Conservation (phyloP, 2,113 vertebrate genomes). For the Tympanuchus pallidicinctus region DNA sequence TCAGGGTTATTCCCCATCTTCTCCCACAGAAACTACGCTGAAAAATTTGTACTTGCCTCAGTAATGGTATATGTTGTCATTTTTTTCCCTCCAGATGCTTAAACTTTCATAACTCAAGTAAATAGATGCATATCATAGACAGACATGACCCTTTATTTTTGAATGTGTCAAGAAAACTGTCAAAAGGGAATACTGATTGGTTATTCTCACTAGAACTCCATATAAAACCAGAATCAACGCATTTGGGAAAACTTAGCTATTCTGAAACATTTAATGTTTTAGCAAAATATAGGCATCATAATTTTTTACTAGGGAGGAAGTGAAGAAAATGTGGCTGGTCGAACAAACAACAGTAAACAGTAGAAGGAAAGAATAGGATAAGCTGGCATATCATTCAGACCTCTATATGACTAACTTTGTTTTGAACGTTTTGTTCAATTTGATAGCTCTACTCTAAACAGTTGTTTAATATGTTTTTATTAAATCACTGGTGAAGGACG, state of each 20-base stretch:
- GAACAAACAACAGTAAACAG: not conserved
- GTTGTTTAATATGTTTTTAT: not conserved
- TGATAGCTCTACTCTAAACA: not conserved
- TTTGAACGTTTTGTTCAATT: not conserved
- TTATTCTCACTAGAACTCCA: not conserved
- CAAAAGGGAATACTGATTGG: constrained; percentile 29
- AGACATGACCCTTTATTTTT: constrained; percentile 17
- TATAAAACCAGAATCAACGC: not conserved
- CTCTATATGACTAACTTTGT: not conserved
- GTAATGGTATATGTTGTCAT: not conserved
- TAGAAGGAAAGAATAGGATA: not conserved
- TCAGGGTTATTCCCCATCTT: not conserved
- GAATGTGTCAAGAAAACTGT: not conserved
- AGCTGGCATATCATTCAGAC: not conserved
- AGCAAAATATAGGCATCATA: not conserved
- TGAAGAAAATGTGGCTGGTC: not conserved
- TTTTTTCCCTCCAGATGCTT: not conserved
- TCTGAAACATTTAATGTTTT: constrained; percentile 10
- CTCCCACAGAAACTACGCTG: not conserved
- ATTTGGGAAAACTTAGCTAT: not conserved
- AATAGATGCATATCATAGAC: not conserved
- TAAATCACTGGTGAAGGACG: not conserved
- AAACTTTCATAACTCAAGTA: constrained; percentile 21
- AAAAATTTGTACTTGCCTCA: not conserved
- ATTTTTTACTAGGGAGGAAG: not conserved